Percentiles rank a stretch among this genome's conserved stretches.
These are phyloP conservation scores for Elachura formosa DNA, from an alignment of 2,113 vertebrate species.

Conservation along the genomic window DNA sequence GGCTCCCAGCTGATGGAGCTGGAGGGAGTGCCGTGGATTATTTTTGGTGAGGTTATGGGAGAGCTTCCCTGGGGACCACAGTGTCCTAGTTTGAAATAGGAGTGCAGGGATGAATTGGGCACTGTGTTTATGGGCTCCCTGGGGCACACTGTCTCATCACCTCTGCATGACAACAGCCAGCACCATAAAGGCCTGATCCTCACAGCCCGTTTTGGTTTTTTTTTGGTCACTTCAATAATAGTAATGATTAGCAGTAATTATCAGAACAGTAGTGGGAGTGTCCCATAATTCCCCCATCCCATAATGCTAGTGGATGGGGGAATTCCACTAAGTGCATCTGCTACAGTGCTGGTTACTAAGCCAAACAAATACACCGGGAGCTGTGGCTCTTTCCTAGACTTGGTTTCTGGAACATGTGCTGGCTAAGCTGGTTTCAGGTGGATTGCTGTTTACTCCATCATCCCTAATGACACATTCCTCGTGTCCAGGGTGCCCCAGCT, in stretches of 20 bases:
- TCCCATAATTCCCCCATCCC: constrained; percentile 31
- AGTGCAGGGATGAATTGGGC: neutral
- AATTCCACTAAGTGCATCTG: constrained; percentile 55
- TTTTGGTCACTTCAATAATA: constrained; percentile 21
- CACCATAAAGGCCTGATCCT: neutral
- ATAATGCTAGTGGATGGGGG: constrained; percentile 40
- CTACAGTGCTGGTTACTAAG: neutral
- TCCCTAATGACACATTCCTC: neutral
- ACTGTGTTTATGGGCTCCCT: neutral
- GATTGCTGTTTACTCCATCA: constrained; percentile 42
- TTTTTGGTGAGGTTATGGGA: neutral
- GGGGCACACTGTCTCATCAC: constrained; percentile 29
- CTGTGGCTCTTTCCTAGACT: neutral
- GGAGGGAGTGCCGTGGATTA: neutral
- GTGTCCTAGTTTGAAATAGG: constrained; percentile 15
- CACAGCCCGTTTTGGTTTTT: neutral
- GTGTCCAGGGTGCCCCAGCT: neutral
- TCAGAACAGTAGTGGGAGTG: constrained; percentile 51
- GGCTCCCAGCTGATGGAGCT: neutral
- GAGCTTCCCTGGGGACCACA: neutral
- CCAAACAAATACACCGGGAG: constrained; percentile 14
- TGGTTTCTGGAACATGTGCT: neutral
- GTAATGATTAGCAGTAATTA: constrained; percentile 60
- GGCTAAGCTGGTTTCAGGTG: constrained; percentile 37
- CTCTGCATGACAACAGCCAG: constrained; percentile 1